Evolutionary conservation across 2,113 vertebrate species (phyloP), one percentile per base, ranked within the genome.

Genomic region (Notechis scutatus): DNA sequence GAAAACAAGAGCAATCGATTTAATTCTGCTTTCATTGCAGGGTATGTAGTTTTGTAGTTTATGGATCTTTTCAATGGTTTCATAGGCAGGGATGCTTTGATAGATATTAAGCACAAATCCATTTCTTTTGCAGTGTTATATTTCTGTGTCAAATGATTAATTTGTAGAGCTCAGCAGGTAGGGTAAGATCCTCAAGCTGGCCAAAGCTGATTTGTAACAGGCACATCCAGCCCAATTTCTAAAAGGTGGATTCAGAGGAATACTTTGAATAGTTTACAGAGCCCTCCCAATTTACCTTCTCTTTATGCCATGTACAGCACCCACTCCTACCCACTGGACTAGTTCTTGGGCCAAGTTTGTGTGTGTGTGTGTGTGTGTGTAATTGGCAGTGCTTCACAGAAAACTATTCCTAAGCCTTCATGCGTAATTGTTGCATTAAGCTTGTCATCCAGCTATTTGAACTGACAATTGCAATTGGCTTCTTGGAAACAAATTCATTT

Each of bases 371-470:
- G 6, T 21, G 18, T 15, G 7, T 9, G 57, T 26, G 7, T 56
- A 93, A 69, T 90, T 89, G 91, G 94, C 74, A 90, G 64, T 29
- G 89, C 92, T 93, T 94, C 92, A 89, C 90, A 92, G 81, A 87
- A 94, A 95, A 96, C 92, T 0, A 88, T 74, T 93, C 87, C 95
- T 94, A 90, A 93, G 42, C 85, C 45, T 54, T 90, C 45, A 90
- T 39, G 34, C 21, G 93, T 93, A 89, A 93, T 95, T 95, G 91
- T 69, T 93, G 18, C 86, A 93, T 94, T 96, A 91, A 94, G 61
- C 94, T 74, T 94, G 20, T 94, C 90, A 93, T 74, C 81, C 90
- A 92, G 64, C 81, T 69, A 39, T 93, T 94, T 92, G 95, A 95
- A 94, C 93, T 96, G 74, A 86, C 86, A 42, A 15, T 92, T 94